Evolutionary conservation across 2,888 invertebrate species (phyloP), one percentile per base, ranked within the genome.

Genomic region (Zygogramma bicolorata): DNA sequence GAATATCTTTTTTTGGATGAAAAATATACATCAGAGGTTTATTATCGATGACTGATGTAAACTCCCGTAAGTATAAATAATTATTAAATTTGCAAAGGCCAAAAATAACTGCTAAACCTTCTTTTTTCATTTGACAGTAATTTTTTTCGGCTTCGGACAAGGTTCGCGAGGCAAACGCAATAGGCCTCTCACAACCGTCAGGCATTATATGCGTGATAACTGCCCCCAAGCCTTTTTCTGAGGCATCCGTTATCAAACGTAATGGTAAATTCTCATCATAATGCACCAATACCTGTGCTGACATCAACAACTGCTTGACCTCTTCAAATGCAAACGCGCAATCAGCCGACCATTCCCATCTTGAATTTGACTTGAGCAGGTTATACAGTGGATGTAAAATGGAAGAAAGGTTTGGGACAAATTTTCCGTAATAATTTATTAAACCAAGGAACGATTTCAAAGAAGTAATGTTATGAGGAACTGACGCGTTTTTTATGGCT

Each of bases 351-450:
- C 76, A 76, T 18, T 18, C 13, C 58, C 62, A 76, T 49, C 62
- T 53, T 0, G 38, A 18, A 20, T 65, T 40, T 70, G 71, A 13
- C 71, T 65, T 38, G 61, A 46, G 49, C 65, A 73, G n/a, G 61
- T 73, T n/a, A n/a, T n/a, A 38, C 13, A 75, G 49, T 1, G 74
- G 75, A n/a, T 68, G 10, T 13, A 73, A 40, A 20, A 65, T 57
- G 1, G 42, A 61, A 6, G 83, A 63, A 42, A 83, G 73, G 42
- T 81, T 77, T 29, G 75, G 73, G 1, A 85, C 70, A 75, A 85
- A 85, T 71, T 79, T 81, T 1, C 81, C 75, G 67, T 85, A 86
- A 31, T 29, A 59, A 27, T 57, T 57, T 25, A n/a, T 25, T 10
- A 57, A 25, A 8, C 27, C 57, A 3, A 57, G 8, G 10, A 29